Evolutionary conservation across 1,140 invertebrate species (phyloP), one percentile per base, ranked within the genome.

Genomic region (Caenorhabditis inopinata): DNA sequence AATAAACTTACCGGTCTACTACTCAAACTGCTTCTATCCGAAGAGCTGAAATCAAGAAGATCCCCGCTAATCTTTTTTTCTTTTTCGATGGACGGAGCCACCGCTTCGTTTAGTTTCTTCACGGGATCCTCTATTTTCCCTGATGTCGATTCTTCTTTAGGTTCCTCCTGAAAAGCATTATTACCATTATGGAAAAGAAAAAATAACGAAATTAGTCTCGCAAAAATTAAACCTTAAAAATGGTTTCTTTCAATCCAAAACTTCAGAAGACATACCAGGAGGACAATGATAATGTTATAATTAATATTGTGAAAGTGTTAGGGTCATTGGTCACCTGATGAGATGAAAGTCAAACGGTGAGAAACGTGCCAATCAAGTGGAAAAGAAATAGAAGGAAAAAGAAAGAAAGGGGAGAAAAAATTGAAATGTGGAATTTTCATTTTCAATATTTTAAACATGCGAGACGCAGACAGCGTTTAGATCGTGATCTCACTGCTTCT

Each of bases 21-120:
- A 68, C 58, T 68, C 58, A 68, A 68, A 68, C 58, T 68, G 38
- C 58, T 68, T 21, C n/a, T 68, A 68, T 68, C 58, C 25, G 58
- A 68, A n/a, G 58, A 68, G 58, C 58, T 68, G 32, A 68, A 68
- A 38, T 68, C 58, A 2, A 68, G n/a, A 11, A 68, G 58, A 68
- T 68, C 32, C 32, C 32, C 58, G 58, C 32, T 42, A 68, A 68
- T 68, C 9, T 21, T 68, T 68, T 42, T 11, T 11, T 38, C 32
- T 42, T 68, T 38, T 42, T 29, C 58, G 58, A 21, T 21, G 58
- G 58, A 38, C 58, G 32, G 58, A 3, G 58, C 58, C 58, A 68
- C 58, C 58, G 58, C 11, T 42, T 68, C 32, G 18, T 68, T 18
- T 68, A 29, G 6, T 29, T 58, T 58, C 21, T 38, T n/a, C n/a